Evolutionary conservation across 2,888 invertebrate genomes (phyloP), one percentile per base, ranked within the genome.

Genomic region (Rhyacophila evoluta): DNA sequence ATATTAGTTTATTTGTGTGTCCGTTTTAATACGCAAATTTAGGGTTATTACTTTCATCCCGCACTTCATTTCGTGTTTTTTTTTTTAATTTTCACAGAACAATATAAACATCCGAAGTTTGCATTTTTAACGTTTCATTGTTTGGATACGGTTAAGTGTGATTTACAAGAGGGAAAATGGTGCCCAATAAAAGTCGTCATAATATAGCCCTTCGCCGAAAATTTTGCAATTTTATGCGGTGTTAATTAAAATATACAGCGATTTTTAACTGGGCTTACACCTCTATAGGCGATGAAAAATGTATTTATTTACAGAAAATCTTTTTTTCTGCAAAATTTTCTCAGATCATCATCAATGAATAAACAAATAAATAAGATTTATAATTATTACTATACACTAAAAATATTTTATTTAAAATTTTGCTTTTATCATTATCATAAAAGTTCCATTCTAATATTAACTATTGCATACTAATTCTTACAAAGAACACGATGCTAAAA

Each of bases 111-210:
- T 55, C 19, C 55, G 25, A 55, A 19, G 25, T 55, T 55, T 55
- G 55, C 6, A 55, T 55, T 55, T 55, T 55, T 55, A 55, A 55
- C 55, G 15, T 55, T 55, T 55, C 55, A 55, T 55, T 55, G 55
- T 55, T 55, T 55, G 29, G 29, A 33, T 33, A 33, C 55, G 19
- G 55, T 55, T 55, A 55, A 55, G 55, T 55, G 55, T 55, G 55
- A 55, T 55, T 55, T 55, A 55, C 55, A 55, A 55, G 12, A 55
- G 55, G 55, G 55, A 55, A 55, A 55, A 55, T 55, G 25, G 2
- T 55, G 8, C 55, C 55, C 19, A 55, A 55, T 55, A 55, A 55
- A 55, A 55, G 55, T 55, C 55, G 19, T 55, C 55, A 19, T 55
- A 25, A 19, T 55, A 19, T 19, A 55, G 55, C 55, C 55, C 55